Evolutionary conservation across 2,888 invertebrate species (phyloP).

Genomic region (Sympetrum striolatum): DNA sequence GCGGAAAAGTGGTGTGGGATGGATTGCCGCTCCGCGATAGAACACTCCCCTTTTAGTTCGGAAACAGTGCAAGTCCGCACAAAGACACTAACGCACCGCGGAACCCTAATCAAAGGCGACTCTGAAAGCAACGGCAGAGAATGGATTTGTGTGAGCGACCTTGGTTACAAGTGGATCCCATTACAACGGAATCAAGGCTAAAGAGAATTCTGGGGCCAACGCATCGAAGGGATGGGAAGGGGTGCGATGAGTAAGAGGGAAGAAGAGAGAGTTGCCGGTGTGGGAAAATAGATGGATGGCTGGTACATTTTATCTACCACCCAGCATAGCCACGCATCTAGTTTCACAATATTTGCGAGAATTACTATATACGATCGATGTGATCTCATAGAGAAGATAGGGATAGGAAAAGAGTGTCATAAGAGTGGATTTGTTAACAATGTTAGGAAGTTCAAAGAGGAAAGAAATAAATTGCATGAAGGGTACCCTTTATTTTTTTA

Average conservation of each 20-base stretch:
- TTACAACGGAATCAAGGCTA: not conserved
- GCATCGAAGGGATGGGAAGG: not conserved
- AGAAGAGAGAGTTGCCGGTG: not conserved
- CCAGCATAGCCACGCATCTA: too few species aligned
- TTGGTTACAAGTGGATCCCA: not conserved
- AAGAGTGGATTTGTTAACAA: too few species aligned
- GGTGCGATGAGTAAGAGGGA: not conserved
- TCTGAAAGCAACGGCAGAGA: not conserved
- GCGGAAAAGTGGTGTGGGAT: not conserved
- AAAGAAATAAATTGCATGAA: too few species aligned
- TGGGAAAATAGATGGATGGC: not conserved
- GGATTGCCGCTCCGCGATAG: not conserved
- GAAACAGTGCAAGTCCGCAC: not conserved
- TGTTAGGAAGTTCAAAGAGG: too few species aligned
- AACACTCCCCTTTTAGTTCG: not conserved
- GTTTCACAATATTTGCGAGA: not conserved
- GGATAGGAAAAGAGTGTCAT: not conserved
- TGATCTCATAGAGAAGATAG: not conserved
- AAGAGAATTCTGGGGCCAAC: not conserved
- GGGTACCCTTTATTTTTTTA: too few species aligned
- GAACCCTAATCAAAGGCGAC: constrained; percentile 30
- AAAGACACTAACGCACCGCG: not conserved
- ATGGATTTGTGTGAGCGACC: not conserved
- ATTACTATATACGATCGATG: not conserved
- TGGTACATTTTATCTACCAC: too few species aligned